Conservation (phyloP, 2,888 invertebrate species). For the Uropetala carovei region DNA sequence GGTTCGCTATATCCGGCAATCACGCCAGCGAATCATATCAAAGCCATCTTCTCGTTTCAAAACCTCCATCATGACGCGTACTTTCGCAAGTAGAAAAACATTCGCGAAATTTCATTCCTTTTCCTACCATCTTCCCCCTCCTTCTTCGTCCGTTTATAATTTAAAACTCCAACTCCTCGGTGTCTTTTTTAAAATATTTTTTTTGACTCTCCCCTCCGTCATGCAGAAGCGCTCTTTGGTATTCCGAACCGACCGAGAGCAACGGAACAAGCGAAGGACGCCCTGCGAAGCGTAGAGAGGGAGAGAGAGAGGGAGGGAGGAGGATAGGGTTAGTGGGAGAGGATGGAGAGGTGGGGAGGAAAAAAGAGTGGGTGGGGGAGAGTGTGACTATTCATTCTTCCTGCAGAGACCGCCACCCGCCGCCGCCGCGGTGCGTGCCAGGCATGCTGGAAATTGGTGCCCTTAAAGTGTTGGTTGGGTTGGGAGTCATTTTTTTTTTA, state of each 20-base stretch:
- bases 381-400: slow-evolving; percentile 1
- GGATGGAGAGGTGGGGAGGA: not conserved
- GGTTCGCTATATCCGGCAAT: too few species aligned
- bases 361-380: not conserved
- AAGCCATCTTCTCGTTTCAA: not conserved
- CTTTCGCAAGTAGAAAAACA: not conserved
- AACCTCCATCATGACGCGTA: not conserved
- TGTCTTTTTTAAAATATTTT: not conserved
- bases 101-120: not conserved
- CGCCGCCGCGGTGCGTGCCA: slow-evolving; percentile 48
- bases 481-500: not conserved
- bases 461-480: slow-evolving; percentile 36
- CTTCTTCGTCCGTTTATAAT: not conserved
- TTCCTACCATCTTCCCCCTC: not conserved
- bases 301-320: not conserved
- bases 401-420: slow-evolving; percentile 8
- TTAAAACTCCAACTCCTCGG: not conserved
- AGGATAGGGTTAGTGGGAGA: not conserved
- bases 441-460: slow-evolving; percentile 38
- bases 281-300: slow-evolving; percentile 7
- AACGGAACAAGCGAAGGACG: slow-evolving; percentile 58
- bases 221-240: slow-evolving; percentile 45
- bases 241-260: slow-evolving; percentile 43
- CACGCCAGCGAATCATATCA: too few species aligned
- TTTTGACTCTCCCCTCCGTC: slow-evolving; percentile 2